These are phyloP conservation scores for Bolinopsis microptera DNA, from an alignment of 37 sponge, comb jelly and placozoan species.

Conservation along the genomic window DNA sequence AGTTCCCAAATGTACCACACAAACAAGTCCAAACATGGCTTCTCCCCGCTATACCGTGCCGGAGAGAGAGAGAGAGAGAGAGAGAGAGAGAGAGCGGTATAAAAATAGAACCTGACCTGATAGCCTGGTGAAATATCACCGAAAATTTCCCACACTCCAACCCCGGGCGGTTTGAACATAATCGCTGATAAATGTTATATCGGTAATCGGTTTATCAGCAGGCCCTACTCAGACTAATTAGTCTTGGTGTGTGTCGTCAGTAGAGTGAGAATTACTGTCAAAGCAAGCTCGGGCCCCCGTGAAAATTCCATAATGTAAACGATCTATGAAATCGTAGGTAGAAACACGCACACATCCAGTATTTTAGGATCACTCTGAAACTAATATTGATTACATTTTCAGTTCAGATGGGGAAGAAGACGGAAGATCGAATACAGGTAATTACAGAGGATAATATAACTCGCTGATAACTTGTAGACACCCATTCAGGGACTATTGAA, in stretches of 20 bases:
- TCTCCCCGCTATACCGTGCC: neutral
- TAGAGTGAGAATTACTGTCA: neutral
- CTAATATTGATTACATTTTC: neutral
- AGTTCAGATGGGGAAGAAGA: slow-evolving; percentile 45
- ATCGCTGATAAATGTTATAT: neutral
- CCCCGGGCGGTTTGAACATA: neutral
- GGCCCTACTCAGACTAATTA: neutral
- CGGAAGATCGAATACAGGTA: slow-evolving; percentile 48
- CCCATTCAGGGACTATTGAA: too few relatives aligned
- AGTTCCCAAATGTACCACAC: neutral
- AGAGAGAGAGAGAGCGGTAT: too few relatives aligned
- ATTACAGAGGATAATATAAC: neutral
- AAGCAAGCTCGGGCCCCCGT: neutral
- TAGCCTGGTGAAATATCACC: neutral
- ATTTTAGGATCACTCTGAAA: neutral
- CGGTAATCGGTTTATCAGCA: neutral
- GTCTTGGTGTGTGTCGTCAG: neutral
- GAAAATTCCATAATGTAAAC: neutral
- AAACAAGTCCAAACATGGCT: neutral
- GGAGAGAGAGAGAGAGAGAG: too few relatives aligned
- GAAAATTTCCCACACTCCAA: neutral
- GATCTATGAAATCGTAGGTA: neutral
- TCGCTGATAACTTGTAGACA: neutral
- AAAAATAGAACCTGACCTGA: neutral
- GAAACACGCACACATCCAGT: neutral